These are phyloP conservation scores for Argyresthia goedartella DNA, from an alignment of 2,888 invertebrate genomes.

Conservation along the genomic window DNA sequence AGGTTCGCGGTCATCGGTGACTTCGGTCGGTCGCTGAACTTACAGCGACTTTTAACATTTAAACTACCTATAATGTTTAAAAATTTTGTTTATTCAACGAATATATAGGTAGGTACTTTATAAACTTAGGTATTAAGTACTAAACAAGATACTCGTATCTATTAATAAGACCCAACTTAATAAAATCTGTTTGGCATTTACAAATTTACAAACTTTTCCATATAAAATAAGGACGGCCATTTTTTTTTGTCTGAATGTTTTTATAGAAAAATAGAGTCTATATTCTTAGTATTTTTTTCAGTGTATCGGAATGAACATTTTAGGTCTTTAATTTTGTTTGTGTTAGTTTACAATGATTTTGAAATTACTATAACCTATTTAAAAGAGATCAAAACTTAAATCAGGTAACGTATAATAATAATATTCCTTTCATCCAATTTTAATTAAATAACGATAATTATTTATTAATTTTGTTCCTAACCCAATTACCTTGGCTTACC, in stretches of 20 bases:
- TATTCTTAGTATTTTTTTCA: neutral
- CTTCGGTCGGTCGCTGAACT: too few relatives aligned
- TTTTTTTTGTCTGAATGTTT: too few relatives aligned
- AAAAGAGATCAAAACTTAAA: conserved; percentile 61
- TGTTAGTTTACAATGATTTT: neutral
- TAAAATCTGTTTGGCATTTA: conserved; percentile 44
- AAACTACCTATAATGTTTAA: too few relatives aligned
- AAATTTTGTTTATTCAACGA: neutral
- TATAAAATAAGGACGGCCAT: conserved; percentile 6
- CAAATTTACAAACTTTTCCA: conserved; percentile 57
- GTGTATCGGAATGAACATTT: conserved; percentile 17
- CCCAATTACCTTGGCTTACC: too few relatives aligned
- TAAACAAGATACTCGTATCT: neutral
- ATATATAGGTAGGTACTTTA: conserved; percentile 20
- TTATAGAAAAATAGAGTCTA: conserved; percentile 15
- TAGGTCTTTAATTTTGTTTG: too few relatives aligned
- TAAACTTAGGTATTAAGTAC: neutral
- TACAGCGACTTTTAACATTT: too few relatives aligned
- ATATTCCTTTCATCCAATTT: conserved; percentile 11
- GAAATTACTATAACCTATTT: neutral
- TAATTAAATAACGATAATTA: too few relatives aligned
- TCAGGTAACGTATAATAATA: conserved; percentile 51
- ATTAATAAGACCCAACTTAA: neutral
- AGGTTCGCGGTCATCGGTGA: too few relatives aligned
- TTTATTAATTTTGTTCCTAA: too few relatives aligned